Conservation (phyloP, 2,888 invertebrate genomes). For the Diadromus collaris region DNA sequence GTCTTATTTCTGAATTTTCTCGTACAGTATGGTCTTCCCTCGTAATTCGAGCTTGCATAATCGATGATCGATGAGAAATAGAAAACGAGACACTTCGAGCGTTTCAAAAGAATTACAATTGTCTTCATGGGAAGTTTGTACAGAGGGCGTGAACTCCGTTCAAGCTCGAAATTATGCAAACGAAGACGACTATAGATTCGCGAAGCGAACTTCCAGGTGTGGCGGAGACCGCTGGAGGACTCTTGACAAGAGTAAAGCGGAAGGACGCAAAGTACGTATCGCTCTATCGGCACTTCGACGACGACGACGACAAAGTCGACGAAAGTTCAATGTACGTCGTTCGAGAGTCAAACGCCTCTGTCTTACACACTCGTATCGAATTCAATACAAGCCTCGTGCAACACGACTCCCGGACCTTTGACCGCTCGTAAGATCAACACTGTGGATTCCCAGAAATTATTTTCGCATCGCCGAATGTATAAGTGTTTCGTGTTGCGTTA, state of each 20-base stretch:
- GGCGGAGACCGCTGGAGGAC: constrained; percentile 11
- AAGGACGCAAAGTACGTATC: constrained; percentile 32
- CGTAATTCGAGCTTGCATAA: not conserved
- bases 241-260: constrained; percentile 29
- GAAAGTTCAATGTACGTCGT: constrained; percentile 53
- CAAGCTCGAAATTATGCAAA: constrained; percentile 15
- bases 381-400: constrained; percentile 27
- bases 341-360: constrained; percentile 5
- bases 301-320: constrained; percentile 12
- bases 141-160: constrained; percentile 3
- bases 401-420: constrained; percentile 32
- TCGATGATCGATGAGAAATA: not conserved
- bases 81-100: not conserved
- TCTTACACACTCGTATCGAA: constrained; percentile 30
- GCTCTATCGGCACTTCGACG: constrained; percentile 17
- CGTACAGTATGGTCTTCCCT: not conserved
- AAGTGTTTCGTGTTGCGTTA: constrained; percentile 1
- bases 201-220: constrained; percentile 29
- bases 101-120: not conserved
- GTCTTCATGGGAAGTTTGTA: constrained; percentile 15
- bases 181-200: constrained; percentile 32
- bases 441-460: constrained; percentile 29
- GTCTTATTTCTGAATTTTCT: not conserved
- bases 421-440: constrained; percentile 37
- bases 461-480: constrained; percentile 3